Percentiles rank a stretch among this genome's conserved stretches.
These are phyloP conservation scores for Plectropomus leopardus DNA, from an alignment of 2,113 vertebrate species.

Conservation along the genomic window DNA sequence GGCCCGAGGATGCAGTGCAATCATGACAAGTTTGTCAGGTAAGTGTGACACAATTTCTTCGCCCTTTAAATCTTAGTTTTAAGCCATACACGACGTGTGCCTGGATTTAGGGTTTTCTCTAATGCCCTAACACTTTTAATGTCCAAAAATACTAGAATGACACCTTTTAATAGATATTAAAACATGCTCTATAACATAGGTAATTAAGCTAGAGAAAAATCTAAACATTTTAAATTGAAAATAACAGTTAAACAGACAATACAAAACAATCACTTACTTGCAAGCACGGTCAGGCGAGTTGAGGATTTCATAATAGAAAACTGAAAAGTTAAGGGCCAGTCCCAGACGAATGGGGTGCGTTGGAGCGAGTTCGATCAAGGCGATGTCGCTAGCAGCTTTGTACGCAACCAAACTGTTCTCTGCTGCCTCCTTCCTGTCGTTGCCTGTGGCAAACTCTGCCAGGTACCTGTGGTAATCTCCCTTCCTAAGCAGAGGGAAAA, in stretches of 20 bases:
- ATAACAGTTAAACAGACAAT: not conserved
- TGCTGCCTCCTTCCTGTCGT: slow-evolving; percentile 98
- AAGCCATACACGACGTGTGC: too few species aligned
- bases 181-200: too few species aligned
- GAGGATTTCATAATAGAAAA: slow-evolving; percentile 99
- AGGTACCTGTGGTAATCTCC: slow-evolving; percentile 99
- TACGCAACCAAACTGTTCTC: slow-evolving; percentile 98
- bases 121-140: too few species aligned
- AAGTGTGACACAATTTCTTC: too few species aligned
- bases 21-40: too few species aligned
- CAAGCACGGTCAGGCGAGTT: slow-evolving; percentile 99
- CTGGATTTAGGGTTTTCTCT: too few species aligned
- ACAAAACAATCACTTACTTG: slow-evolving; percentile 82
- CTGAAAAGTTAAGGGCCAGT: slow-evolving; percentile 97
- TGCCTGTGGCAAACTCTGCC: slow-evolving; percentile 97
- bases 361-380: slow-evolving; percentile 95
- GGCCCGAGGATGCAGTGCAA: too few species aligned
- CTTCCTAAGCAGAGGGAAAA: slow-evolving; percentile 87
- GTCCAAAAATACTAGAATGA: too few species aligned
- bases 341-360: slow-evolving; percentile 97
- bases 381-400: slow-evolving; percentile 97
- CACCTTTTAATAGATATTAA: not conserved
- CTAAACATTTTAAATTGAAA: too few species aligned
- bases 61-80: too few species aligned
- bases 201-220: too few species aligned